Evolutionary conservation across 53 echinoderm and acorn worm species (phyloP), one percentile per base, ranked within the genome.

Genomic region (Hippasteria phrygiana): DNA sequence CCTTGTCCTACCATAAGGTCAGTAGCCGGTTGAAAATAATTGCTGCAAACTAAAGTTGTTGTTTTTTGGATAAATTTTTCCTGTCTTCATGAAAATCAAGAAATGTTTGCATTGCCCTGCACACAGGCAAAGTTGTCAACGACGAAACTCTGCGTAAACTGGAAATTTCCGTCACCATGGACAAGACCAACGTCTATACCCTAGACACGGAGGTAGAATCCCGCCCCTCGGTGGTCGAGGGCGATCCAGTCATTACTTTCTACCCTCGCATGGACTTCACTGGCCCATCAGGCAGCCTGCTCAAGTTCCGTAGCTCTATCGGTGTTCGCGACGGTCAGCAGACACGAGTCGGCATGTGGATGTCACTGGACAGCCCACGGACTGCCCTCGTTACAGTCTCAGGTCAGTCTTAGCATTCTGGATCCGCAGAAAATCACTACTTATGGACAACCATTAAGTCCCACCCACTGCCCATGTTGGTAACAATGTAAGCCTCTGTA

Each of bases 131-230:
- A 55, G 14, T 88, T 4, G 2, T 51, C 36, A 88, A 88, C 43
- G 33, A 63, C 1, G 64, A 43, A 28, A 16, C 66, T 31, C 78
- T 88, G 11, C 76, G 77, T 10, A 75, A 77, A 65, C 27, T 88
- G 66, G 88, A 88, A 39, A 24, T 64, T 0, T 31, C 62, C 6
- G 37, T 64, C 36, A 88, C 76, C 69, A 1, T 76, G 63, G 77
- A 88, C 88, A 88, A 88, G 35, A 66, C 63, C 26, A 75, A 35
- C 24, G 51, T 76, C 11, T 88, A 76, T 78, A 88, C 64, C 35
- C 46, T 77, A 34, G 77, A 88, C 38, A 50, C 88, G 2, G 76
- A 88, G 47, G 88, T 88, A 13, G 88, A 85, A 16, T 85, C 85
- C 0, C 50, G 51, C 5, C 85, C 85, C 11, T n/a, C 34, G 4